phyloP scores from a whole-genome alignment of 2,888 invertebrate genomes.

The Sarcophaga carnaria region DNA sequence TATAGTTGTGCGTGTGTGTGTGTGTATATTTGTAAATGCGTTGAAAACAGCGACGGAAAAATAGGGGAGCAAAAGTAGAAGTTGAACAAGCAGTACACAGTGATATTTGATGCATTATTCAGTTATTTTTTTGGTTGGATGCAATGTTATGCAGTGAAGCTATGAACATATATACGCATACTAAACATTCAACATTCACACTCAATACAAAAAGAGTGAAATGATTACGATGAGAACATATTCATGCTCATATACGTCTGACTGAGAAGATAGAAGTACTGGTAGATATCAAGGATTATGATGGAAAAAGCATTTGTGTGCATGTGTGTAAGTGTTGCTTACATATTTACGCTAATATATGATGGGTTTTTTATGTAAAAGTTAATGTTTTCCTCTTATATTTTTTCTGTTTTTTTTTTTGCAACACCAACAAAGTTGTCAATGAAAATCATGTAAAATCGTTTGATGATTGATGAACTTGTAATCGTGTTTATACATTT shows the following conservation, averaged over 20 bases:
- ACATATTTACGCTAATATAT: slow-evolving; percentile 41
- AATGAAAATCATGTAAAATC: slow-evolving; percentile 56
- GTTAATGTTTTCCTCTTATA: background rate
- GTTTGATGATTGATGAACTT: slow-evolving; percentile 63
- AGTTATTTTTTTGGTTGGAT: slow-evolving; percentile 40
- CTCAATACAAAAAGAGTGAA: too few species aligned
- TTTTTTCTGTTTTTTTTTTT: background rate
- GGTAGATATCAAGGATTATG: slow-evolving; percentile 5
- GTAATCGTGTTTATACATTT: slow-evolving; percentile 41
- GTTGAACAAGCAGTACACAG: background rate
- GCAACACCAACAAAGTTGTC: slow-evolving; percentile 38
- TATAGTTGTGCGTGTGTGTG: background rate
- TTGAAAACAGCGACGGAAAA: background rate
- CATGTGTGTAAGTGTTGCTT: background rate
- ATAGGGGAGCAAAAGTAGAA: background rate
- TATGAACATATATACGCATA: background rate
- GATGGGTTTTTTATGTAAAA: slow-evolving; percentile 1
- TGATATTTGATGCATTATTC: slow-evolving; percentile 51
- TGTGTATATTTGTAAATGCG: background rate
- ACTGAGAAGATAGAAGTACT: background rate
- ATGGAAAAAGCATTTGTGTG: background rate
- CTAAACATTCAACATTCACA: too few species aligned
- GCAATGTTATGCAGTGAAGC: background rate
- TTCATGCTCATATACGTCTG: too few species aligned
- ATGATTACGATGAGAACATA: too few species aligned